Evolutionary conservation across 2,113 vertebrate genomes (phyloP).

Genomic region (Rhinogobius similis): DNA sequence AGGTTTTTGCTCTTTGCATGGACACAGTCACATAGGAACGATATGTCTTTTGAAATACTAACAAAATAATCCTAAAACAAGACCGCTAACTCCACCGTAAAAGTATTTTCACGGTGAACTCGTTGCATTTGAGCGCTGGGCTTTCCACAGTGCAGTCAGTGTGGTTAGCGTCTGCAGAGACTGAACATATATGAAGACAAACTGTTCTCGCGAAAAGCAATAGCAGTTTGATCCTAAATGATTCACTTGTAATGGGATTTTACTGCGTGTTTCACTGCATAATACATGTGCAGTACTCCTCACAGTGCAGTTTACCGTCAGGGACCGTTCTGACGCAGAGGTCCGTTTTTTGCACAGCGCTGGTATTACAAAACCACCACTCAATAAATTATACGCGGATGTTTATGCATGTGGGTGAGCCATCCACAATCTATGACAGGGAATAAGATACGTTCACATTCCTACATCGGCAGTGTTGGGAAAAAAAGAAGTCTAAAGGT

Average conservation of each 20-base stretch:
- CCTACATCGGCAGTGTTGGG: no score
- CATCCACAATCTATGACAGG: not conserved
- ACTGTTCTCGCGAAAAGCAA: not conserved
- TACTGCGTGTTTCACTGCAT: not conserved
- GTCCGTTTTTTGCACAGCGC: not conserved
- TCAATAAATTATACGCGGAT: not conserved
- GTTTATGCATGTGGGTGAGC: not conserved
- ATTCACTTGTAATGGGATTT: not conserved
- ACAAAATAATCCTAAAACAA: no score
- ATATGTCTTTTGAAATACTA: no score
- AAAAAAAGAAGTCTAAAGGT: no score
- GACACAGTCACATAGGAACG: no score
- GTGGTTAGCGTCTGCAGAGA: not conserved
- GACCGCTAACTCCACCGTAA: no score
- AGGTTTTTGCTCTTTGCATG: no score
- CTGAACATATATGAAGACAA: not conserved
- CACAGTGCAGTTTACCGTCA: not conserved
- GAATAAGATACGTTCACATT: no score
- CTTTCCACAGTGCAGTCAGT: no score
- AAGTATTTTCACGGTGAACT: no score
- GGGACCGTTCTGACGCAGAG: not conserved
- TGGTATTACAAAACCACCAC: not conserved
- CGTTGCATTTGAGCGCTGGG: no score
- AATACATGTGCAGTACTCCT: not conserved
- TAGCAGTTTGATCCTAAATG: not conserved